A percentile compares a stretch with the other conserved stretches of the same genome.
These are phyloP conservation scores for Euplagia quadripunctaria DNA, from an alignment of 2,888 invertebrate genomes.

Conservation along the genomic window DNA sequence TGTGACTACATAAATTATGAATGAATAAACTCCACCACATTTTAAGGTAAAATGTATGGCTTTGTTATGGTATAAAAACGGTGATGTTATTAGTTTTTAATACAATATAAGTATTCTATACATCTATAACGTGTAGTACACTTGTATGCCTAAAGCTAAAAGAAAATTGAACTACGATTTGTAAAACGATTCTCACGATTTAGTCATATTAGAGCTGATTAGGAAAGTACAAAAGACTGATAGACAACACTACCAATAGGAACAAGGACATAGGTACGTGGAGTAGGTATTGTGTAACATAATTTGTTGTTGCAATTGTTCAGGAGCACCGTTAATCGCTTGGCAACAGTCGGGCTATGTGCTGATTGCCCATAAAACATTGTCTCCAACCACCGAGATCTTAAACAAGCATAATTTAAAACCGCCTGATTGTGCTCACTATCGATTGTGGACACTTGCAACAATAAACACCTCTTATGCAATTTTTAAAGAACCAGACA, in stretches of 20 bases:
- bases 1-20: background rate
- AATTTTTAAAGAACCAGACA: background rate
- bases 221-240: background rate
- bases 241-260: background rate
- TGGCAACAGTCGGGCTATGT: too few species aligned
- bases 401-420: too few species aligned
- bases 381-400: too few species aligned
- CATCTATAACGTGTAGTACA: background rate
- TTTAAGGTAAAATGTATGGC: background rate
- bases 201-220: background rate
- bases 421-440: too few species aligned
- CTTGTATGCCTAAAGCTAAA: background rate
- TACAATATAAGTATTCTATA: background rate
- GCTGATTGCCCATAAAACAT: too few species aligned
- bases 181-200: background rate
- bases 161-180: background rate
- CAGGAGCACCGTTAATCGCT: too few species aligned
- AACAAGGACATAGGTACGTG: background rate
- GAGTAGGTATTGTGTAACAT: too few species aligned
- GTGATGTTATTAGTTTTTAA: background rate
- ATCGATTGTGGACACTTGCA: too few species aligned
- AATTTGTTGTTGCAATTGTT: too few species aligned
- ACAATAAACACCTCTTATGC: background rate
- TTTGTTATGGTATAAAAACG: slow-evolving; percentile 1
- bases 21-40: background rate